Evolutionary conservation across 92 coral and sea anemone species (phyloP).

Genomic region (Virgularia gustaviana): DNA sequence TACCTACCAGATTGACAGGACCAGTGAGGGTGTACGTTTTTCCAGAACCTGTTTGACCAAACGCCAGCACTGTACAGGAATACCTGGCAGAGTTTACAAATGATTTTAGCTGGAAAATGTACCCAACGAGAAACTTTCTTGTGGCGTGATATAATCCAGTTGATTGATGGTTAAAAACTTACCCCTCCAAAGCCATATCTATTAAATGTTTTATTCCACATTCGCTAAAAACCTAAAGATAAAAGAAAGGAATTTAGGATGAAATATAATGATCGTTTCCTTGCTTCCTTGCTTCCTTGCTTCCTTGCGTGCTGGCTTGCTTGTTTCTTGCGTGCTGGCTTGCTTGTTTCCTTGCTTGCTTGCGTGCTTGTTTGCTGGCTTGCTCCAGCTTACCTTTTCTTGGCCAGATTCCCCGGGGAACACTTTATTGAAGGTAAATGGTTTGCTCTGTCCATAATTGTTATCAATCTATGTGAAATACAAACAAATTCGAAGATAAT

Average conservation of each 20-base stretch:
- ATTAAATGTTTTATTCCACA: constrained; percentile 91
- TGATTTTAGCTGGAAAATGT: too few species aligned
- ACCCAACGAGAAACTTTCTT: background rate
- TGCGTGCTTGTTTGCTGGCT: background rate
- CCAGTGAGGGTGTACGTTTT: constrained; percentile 95
- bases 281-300: background rate
- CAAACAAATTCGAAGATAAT: too few species aligned
- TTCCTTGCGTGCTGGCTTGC: background rate
- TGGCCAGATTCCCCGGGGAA: constrained; percentile 72
- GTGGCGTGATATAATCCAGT: background rate
- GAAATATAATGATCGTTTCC: too few species aligned
- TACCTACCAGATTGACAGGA: constrained; percentile 71
- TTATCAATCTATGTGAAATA: constrained; percentile 73
- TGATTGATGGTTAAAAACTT: constrained; percentile 4
- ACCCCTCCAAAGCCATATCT: constrained; percentile 98
- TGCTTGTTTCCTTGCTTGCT: background rate
- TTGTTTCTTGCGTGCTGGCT: background rate
- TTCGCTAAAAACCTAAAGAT: constrained; percentile 65
- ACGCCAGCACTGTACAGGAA: constrained; percentile 94
- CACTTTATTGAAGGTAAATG: constrained; percentile 87
- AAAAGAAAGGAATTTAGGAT: too few species aligned
- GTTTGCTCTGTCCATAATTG: constrained; percentile 91
- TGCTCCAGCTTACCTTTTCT: constrained; percentile 31
- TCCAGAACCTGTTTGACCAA: constrained; percentile 99
- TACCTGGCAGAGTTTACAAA: too few species aligned